phyloP scores from a whole-genome alignment of 2,888 invertebrate species.

The Deilephila porcellus region DNA sequence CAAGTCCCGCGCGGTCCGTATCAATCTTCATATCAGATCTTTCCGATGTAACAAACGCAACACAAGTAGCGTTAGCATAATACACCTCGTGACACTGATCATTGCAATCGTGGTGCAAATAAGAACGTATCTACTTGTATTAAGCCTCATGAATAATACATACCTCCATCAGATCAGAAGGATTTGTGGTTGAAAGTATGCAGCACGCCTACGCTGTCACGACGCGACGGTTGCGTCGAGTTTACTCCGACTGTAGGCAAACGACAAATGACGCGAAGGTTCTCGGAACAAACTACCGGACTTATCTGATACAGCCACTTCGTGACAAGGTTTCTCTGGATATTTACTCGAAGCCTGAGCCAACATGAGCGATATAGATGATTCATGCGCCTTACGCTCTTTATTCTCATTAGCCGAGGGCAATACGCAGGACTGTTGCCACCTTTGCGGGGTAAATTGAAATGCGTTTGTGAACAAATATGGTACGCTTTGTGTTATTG shows the following conservation, averaged over 20 bases:
- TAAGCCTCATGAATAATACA: slow-evolving; percentile 30
- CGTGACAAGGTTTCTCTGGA: slow-evolving; percentile 71
- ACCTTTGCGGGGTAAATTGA: background rate
- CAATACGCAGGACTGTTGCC: background rate
- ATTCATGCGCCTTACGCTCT: slow-evolving; percentile 17
- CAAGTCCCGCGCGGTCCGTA: too few species aligned
- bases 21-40: too few species aligned
- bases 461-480: background rate
- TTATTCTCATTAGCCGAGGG: background rate
- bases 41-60: background rate
- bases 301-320: slow-evolving; percentile 79
- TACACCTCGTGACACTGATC: slow-evolving; percentile 9
- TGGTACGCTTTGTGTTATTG: background rate
- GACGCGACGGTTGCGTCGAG: slow-evolving; percentile 57
- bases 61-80: background rate
- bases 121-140: slow-evolving; percentile 20
- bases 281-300: slow-evolving; percentile 77
- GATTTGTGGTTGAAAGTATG: slow-evolving; percentile 50
- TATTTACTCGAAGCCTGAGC: slow-evolving; percentile 53
- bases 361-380: slow-evolving; percentile 16
- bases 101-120: slow-evolving; percentile 20
- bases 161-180: slow-evolving; percentile 40
- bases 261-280: slow-evolving; percentile 75
- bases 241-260: slow-evolving; percentile 55
- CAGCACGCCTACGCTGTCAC: slow-evolving; percentile 73